phyloP scores from a whole-genome alignment of 2,888 invertebrate genomes.

The Pantelozetes paolii region DNA sequence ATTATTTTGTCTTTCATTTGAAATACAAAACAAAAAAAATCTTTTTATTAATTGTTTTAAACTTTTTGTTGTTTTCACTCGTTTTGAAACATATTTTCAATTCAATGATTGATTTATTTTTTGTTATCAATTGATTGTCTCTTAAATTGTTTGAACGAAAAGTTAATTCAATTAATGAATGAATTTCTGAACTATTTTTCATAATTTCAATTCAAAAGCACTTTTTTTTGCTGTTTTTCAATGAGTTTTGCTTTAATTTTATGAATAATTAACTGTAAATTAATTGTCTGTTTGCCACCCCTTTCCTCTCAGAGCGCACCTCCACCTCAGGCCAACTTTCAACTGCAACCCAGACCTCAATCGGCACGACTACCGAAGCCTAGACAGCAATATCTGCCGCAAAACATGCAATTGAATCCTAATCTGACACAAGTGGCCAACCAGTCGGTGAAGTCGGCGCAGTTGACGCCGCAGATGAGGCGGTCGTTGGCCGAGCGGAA shows the following conservation, averaged over 20 bases:
- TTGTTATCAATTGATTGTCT: background rate
- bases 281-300: background rate
- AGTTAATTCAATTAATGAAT: no score
- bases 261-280: background rate
- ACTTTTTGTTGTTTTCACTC: no score
- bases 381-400: slow-evolving; percentile 19
- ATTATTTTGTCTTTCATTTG: background rate
- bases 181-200: no score
- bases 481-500: slow-evolving; percentile 54
- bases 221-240: no score
- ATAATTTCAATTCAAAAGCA: no score
- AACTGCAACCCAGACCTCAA: slow-evolving; percentile 31
- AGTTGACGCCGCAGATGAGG: slow-evolving; percentile 44
- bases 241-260: no score
- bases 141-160: background rate
- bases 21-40: background rate
- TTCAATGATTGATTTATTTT: no score
- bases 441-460: slow-evolving; percentile 21
- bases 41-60: no score
- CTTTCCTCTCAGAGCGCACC: background rate
- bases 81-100: no score
- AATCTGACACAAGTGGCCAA: slow-evolving; percentile 23
- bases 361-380: background rate
- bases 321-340: slow-evolving; percentile 31
- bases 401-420: slow-evolving; percentile 28